Conservation (phyloP, 2,888 invertebrate genomes). For the Dichetophora obliterata region DNA sequence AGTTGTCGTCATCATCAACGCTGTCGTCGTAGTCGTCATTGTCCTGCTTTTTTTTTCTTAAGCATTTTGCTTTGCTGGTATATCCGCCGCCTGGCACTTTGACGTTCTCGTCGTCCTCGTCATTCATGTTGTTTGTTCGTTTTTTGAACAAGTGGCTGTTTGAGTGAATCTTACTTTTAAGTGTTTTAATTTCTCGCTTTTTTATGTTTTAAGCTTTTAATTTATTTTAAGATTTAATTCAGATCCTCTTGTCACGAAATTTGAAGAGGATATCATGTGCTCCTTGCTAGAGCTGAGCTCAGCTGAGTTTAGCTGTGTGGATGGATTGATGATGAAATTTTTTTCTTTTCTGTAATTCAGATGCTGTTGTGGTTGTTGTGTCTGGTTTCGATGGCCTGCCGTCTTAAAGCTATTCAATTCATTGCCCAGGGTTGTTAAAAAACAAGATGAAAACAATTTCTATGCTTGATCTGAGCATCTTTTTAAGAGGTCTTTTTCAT, state of each 20-base stretch:
- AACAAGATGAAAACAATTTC: not conserved
- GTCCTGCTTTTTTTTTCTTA: not conserved
- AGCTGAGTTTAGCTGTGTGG: not conserved
- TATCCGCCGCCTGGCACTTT: not conserved
- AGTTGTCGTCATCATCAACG: not conserved
- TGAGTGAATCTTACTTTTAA: slow-evolving; percentile 5
- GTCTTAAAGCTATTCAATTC: not conserved
- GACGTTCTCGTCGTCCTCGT: not conserved
- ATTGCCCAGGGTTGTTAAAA: slow-evolving; percentile 1
- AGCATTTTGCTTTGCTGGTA: not conserved
- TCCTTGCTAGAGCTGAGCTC: not conserved
- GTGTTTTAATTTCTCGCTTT: slow-evolving; percentile 34
- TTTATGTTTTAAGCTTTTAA: slow-evolving; percentile 37
- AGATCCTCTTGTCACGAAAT: slow-evolving; percentile 19
- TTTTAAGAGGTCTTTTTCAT: not conserved
- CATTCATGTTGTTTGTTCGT: not conserved
- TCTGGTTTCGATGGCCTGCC: not conserved
- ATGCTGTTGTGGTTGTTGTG: not conserved
- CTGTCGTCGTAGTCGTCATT: not conserved
- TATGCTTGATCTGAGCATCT: not conserved
- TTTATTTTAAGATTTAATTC: slow-evolving; percentile 36
- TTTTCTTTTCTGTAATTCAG: not conserved
- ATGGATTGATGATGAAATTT: not conserved
- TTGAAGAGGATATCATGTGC: not conserved
- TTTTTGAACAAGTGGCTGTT: slow-evolving; percentile 28